Evolutionary conservation across 2,888 invertebrate species (phyloP), one percentile per base, ranked within the genome.

Genomic region (Leucophenga maculata): DNA sequence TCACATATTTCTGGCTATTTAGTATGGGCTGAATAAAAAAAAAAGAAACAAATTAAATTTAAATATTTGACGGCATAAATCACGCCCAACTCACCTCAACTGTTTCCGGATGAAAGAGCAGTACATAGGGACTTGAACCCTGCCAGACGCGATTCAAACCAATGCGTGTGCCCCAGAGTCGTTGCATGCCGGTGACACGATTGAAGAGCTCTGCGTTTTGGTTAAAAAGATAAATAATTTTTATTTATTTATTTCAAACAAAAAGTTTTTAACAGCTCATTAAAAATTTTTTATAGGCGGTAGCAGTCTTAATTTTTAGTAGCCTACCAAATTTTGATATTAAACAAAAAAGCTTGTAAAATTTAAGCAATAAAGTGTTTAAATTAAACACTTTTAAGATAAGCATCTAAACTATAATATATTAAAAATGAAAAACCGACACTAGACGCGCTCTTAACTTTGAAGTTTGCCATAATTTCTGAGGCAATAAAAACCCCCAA

Each of bases 1-100:
- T 90, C 67, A 91, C 90, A 77, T 91, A 90, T 75, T 90, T 91
- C 71, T 88, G 89, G 75, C 91, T 92, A 75, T 89, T 90, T 68
- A 92, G 85, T 70, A 92, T 89, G 68, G 90, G 90, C 91, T 92
- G 77, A 6, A 69, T 44, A 3, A 18, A 50, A 18, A 16, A 18
- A 4, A n/a, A 50, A 50, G 6, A 50, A 50, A 48, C 11, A 3
- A 39, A 11, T 8, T 39, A 11, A 8, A 39, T 39, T 39, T 8
- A 6, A 9, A 11, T 1, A 16, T 50, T 54, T 55, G n/a, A 66
- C n/a, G 46, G 57, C 6, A 16, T 59, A 50, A 6, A 50, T 70
- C 65, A 68, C 3, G 73, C 18, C 39, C 14, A 64, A 72, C 77
- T 78, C 78, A 89, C 89, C 87, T 90, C 90, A 18, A 90, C 90